These are phyloP conservation scores for Drosophila mulleri DNA, from an alignment of 2,888 invertebrate species.

Conservation along the genomic window DNA sequence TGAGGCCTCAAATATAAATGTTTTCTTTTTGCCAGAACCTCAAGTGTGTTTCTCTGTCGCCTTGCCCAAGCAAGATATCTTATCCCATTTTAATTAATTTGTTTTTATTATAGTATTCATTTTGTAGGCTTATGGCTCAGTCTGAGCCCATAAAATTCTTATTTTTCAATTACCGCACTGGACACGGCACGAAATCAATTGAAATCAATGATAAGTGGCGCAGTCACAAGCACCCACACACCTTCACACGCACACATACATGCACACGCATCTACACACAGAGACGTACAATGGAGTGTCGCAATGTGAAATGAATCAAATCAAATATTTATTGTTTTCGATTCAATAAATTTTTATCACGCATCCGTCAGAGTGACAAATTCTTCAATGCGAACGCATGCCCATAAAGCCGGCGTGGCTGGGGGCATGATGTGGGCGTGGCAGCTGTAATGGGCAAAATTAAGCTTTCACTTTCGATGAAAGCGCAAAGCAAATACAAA, in stretches of 20 bases:
- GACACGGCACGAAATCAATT: slow-evolving; percentile 63
- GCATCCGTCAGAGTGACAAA: slow-evolving; percentile 55
- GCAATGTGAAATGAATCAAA: slow-evolving; percentile 72
- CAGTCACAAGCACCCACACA: background rate
- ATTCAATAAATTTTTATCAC: slow-evolving; percentile 81
- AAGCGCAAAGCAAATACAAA: slow-evolving; percentile 43
- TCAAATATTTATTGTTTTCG: slow-evolving; percentile 80
- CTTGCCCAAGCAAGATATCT: background rate
- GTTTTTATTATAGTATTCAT: slow-evolving; percentile 6
- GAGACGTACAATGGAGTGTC: slow-evolving; percentile 22
- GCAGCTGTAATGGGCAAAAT: slow-evolving; percentile 11
- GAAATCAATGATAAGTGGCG: slow-evolving; percentile 59
- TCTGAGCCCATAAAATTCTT: slow-evolving; percentile 31
- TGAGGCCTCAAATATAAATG: background rate
- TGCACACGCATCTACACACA: slow-evolving; percentile 6
- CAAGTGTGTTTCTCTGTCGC: background rate
- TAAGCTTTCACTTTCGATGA: slow-evolving; percentile 37
- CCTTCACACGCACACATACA: slow-evolving; percentile 5
- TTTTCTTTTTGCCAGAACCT: background rate
- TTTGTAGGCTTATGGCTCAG: background rate
- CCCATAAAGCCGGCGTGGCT: slow-evolving; percentile 40
- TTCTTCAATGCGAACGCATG: slow-evolving; percentile 43
- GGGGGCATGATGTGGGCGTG: slow-evolving; percentile 35
- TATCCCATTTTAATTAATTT: slow-evolving; percentile 9
- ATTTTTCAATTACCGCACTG: slow-evolving; percentile 68